A percentile compares a stretch with the other conserved stretches of the same genome.
Conservation (phyloP, 2,888 invertebrate genomes). For the Chirona hameri region DNA sequence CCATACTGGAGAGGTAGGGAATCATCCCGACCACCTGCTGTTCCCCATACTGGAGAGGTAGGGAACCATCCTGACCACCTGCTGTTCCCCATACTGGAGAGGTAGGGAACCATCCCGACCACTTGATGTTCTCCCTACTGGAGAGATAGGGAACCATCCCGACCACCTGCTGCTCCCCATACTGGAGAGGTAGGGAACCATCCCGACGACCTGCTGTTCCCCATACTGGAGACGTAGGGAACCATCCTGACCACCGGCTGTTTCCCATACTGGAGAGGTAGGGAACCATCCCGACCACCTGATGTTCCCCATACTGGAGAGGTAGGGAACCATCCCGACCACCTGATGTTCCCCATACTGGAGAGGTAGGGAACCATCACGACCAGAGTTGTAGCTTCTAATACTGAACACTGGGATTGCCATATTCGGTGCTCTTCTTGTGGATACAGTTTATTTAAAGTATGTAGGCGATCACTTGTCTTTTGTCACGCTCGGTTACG, state of each 20-base stretch:
- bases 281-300: background rate
- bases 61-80: background rate
- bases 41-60: constrained; percentile 12
- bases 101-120: background rate
- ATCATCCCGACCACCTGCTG: background rate
- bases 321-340: background rate
- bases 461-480: no score
- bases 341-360: background rate
- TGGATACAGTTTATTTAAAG: no score
- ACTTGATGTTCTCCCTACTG: background rate
- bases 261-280: constrained; percentile 10
- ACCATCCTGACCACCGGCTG: background rate
- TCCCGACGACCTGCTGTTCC: background rate
- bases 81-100: background rate
- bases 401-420: background rate
- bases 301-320: background rate
- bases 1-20: background rate
- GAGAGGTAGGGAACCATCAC: background rate
- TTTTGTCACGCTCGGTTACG: no score
- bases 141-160: background rate
- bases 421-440: no score
- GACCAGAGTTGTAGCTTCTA: background rate
- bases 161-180: background rate
- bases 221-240: background rate
- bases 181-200: background rate